phyloP scores from a whole-genome alignment of 2,113 vertebrate species.

The Taurulus bubalis region DNA sequence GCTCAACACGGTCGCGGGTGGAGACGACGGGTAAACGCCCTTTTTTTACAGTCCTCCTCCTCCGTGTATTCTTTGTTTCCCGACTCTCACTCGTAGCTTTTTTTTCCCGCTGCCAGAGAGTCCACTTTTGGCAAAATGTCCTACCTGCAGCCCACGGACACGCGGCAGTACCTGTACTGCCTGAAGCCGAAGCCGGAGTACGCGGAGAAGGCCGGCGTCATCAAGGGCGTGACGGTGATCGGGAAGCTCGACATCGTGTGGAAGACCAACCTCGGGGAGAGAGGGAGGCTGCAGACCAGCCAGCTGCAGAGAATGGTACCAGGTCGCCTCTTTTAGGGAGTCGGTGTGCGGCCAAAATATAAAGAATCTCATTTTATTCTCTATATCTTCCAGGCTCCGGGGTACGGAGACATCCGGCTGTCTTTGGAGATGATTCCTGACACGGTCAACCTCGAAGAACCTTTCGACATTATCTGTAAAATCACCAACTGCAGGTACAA shows the following conservation, averaged over 20 bases:
- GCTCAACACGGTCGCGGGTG: conserved; percentile 87
- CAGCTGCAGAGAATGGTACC: conserved; percentile 97
- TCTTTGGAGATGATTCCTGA: conserved; percentile 97
- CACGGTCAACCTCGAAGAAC: conserved; percentile 96
- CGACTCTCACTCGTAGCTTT: not conserved
- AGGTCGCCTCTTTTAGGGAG: not conserved
- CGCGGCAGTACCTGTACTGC: conserved; percentile 97
- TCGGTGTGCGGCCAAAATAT: not conserved
- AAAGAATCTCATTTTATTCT: not conserved
- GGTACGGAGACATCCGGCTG: conserved; percentile 95
- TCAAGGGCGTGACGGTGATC: conserved; percentile 98
- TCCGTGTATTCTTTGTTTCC: too few species aligned
- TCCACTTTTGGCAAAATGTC: conserved; percentile 97
- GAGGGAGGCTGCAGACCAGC: conserved; percentile 96
- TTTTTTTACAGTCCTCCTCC: accelerated
- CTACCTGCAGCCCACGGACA: conserved; percentile 97
- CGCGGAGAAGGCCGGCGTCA: conserved; percentile 97
- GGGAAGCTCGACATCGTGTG: conserved; percentile 99
- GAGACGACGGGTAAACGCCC: conserved; percentile 86
- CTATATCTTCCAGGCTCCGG: conserved; percentile 88
- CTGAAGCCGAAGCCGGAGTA: conserved; percentile 97
- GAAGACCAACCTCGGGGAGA: conserved; percentile 98
- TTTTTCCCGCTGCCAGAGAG: conserved; percentile 74
- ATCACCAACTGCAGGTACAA: conserved; percentile 98
- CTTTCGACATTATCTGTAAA: conserved; percentile 97